phyloP scores from a whole-genome alignment of 2,113 vertebrate species.

The Catharus minimus region DNA sequence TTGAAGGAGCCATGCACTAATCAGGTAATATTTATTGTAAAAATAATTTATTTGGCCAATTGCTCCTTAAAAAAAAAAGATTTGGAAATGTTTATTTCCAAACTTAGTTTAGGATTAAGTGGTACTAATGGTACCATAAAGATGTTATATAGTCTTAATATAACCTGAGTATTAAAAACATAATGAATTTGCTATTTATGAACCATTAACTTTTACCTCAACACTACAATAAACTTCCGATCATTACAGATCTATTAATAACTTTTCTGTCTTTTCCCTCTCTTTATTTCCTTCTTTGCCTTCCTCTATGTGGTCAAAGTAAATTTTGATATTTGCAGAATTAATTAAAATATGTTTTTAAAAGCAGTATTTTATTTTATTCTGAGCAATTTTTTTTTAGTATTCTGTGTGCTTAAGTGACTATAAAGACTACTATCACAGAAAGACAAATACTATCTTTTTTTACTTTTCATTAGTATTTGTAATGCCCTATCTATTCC shows the following conservation, averaged over 20 bases:
- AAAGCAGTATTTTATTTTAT: not conserved
- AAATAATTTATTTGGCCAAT: slow-evolving; percentile 70
- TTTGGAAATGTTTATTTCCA: slow-evolving; percentile 69
- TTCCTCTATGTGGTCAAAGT: not conserved
- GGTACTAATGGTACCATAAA: slow-evolving; percentile 74
- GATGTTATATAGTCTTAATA: slow-evolving; percentile 78
- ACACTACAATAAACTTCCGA: slow-evolving; percentile 71
- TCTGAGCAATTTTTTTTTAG: not conserved
- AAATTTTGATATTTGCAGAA: not conserved
- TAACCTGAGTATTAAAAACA: slow-evolving; percentile 77
- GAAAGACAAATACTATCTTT: not conserved
- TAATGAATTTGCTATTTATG: slow-evolving; percentile 80
- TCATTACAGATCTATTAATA: slow-evolving; percentile 70
- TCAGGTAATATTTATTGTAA: slow-evolving; percentile 65
- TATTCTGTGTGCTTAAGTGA: not conserved
- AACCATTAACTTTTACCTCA: slow-evolving; percentile 76
- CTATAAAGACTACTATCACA: not conserved
- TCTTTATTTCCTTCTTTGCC: not conserved
- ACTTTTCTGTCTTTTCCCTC: not conserved
- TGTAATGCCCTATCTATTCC: not conserved
- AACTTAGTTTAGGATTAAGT: slow-evolving; percentile 60
- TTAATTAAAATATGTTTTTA: not conserved
- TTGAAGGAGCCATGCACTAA: slow-evolving; percentile 20
- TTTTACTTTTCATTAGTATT: not conserved
- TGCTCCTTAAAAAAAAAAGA: slow-evolving; percentile 36